Percentiles rank a stretch among this genome's conserved stretches.
phyloP scores from a whole-genome alignment of 2,888 invertebrate genomes.

The Scaptomyza caliginosa region DNA sequence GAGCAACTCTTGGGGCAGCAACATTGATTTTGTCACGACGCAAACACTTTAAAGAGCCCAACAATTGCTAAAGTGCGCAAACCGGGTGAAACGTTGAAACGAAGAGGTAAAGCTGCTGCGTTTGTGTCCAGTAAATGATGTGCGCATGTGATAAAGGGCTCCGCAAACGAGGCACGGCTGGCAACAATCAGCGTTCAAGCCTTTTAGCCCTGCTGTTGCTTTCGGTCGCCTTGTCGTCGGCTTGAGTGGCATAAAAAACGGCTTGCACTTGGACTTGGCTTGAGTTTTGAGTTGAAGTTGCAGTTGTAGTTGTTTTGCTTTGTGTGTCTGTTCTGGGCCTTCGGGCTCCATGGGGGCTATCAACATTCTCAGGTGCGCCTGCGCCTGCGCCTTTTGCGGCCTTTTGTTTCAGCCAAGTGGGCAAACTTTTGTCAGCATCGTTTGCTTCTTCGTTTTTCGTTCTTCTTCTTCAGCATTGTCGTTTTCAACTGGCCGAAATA shows the following conservation, averaged over 20 bases:
- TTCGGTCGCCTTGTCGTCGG: conserved; percentile 57
- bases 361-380: conserved; percentile 84
- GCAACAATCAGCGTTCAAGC: conserved; percentile 20
- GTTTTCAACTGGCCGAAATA: conserved; percentile 64
- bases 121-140: conserved; percentile 69
- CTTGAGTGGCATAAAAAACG: conserved; percentile 78
- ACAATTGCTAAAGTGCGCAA: conserved; percentile 75
- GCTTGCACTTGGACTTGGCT: conserved; percentile 71
- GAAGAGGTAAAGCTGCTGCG: conserved; percentile 12
- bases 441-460: conserved; percentile 18
- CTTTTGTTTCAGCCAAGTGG: conserved; percentile 70
- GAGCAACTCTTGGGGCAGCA: conserved; percentile 51
- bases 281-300: conserved; percentile 21
- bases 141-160: conserved; percentile 79
- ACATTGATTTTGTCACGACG: conserved; percentile 81
- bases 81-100: neutral
- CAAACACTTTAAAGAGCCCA: conserved; percentile 75
- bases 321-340: conserved; percentile 27
- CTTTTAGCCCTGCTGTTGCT: conserved; percentile 39
- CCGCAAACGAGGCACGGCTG: conserved; percentile 52
- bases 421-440: conserved; percentile 47
- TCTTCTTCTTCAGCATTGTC: conserved; percentile 19
- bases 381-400: conserved; percentile 55
- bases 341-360: conserved; percentile 79
- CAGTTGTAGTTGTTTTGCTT: conserved; percentile 2